phyloP scores from a whole-genome alignment of 2,888 invertebrate species.

The Anoplius nigerrimus region DNA sequence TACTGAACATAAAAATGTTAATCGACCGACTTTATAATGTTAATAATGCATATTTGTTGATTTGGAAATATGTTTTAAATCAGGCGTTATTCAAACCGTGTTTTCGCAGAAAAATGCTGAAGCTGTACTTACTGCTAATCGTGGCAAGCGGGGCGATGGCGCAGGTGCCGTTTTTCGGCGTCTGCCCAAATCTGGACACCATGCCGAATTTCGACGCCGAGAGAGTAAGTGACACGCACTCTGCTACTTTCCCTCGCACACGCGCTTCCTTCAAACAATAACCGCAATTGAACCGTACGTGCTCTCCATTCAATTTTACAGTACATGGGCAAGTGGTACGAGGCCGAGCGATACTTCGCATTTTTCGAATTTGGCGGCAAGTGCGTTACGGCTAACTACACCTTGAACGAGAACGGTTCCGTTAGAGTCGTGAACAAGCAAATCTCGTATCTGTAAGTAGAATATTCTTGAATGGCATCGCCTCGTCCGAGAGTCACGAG shows the following conservation, averaged over 20 bases:
- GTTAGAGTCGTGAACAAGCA: conserved; percentile 75
- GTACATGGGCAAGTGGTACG: conserved; percentile 88
- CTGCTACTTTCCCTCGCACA: too few relatives aligned
- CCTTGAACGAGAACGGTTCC: conserved; percentile 73
- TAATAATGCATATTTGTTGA: too few relatives aligned
- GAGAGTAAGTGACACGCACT: conserved; percentile 74
- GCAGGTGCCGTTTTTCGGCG: conserved; percentile 81
- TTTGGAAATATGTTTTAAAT: too few relatives aligned
- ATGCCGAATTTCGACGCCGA: conserved; percentile 79
- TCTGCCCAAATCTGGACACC: conserved; percentile 80
- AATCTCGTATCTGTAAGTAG: conserved; percentile 75
- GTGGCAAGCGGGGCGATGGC: conserved; percentile 62
- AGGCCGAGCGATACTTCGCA: conserved; percentile 85
- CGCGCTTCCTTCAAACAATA: too few relatives aligned
- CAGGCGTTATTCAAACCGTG: too few relatives aligned
- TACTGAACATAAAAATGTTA: too few relatives aligned
- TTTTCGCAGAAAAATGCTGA: conserved; percentile 43
- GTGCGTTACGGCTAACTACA: conserved; percentile 84
- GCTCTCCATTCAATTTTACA: conserved; percentile 62
- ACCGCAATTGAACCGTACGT: too few relatives aligned
- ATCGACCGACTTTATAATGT: too few relatives aligned
- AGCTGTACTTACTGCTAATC: conserved; percentile 52
- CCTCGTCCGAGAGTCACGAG: too few relatives aligned
- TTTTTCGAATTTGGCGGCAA: conserved; percentile 85
- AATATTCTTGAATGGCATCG: background rate